Base-by-base conservation (phyloP, 2,888 invertebrate species). In the Chrysolina oricalcia region DNA sequence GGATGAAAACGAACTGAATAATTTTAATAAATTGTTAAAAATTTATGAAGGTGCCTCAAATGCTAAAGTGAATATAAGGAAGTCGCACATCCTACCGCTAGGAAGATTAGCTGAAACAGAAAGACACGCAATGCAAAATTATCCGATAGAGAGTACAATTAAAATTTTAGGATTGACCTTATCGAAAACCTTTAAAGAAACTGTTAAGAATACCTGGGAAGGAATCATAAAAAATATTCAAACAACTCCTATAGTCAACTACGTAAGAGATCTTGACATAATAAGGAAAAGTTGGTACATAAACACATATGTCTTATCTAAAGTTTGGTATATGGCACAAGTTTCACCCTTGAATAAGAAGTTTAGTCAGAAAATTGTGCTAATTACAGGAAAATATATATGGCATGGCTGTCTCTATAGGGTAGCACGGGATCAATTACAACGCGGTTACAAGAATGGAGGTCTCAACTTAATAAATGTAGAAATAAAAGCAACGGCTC, bases 1-100 rank as follows among this genome's bases (percentile, higher is more conserved):
- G n/a, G n/a, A n/a, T n/a, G n/a, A n/a, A n/a, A 40, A 64, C 4
- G 64, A 64, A n/a, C 4, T 64, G 15, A 15, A 64, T 10, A 41
- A 3, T 2, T n/a, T 40, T 15, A 40, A 64, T 15, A 64, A 2
- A 6, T 10, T 41, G 15, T 1, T 64, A 2, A 64, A n/a, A 8
- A 64, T 64, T 40, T 64, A 64, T 64, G 2, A 40, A n/a, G 41
- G 6, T 5, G 64, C 40, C 2, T 64, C 64, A 1, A 64, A 64
- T 64, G 64, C 64, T 6, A 62, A 23, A 27, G 23, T 62, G 17
- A 15, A n/a, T n/a, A n/a, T n/a, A n/a, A n/a, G n/a, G n/a, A n/a
- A n/a, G n/a, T n/a, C n/a, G n/a, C n/a, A n/a, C n/a, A n/a, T n/a
- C n/a, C n/a, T n/a, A n/a, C n/a, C n/a, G n/a, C n/a, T n/a, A n/a